Evolutionary conservation across 2,113 vertebrate species (phyloP).

Genomic region (Phalacrocorax pelagicus): DNA sequence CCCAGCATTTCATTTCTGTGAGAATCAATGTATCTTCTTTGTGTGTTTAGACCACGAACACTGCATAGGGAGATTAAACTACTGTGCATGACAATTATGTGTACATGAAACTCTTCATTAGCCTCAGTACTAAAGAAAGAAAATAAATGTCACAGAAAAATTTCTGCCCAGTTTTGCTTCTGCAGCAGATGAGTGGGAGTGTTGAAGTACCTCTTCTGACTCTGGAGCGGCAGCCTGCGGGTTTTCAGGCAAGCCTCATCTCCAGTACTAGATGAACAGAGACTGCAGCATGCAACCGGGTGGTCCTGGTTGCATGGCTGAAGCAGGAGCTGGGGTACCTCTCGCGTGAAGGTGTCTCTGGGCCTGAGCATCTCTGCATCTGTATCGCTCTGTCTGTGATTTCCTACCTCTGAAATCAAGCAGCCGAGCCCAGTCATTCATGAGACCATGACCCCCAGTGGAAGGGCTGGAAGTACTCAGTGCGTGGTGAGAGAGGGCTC

Average conservation of each 20-base stretch:
- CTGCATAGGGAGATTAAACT: background rate
- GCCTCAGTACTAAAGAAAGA: background rate
- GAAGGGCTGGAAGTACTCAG: background rate
- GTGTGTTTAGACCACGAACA: background rate
- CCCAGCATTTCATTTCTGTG: background rate
- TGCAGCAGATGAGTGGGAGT: constrained; percentile 7
- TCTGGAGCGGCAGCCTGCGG: accelerated
- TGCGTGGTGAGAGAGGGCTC: accelerated
- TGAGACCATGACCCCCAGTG: accelerated
- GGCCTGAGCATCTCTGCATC: background rate
- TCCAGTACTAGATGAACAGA: background rate
- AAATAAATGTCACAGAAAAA: constrained; percentile 3
- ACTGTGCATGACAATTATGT: constrained; percentile 9
- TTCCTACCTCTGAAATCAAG: background rate
- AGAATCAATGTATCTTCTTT: background rate
- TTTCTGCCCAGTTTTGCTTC: constrained; percentile 22
- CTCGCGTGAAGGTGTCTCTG: accelerated
- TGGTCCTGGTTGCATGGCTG: background rate
- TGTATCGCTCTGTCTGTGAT: accelerated
- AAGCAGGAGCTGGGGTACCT: background rate
- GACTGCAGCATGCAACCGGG: background rate
- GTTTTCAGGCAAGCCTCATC: background rate
- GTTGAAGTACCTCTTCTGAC: background rate
- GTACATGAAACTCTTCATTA: constrained; percentile 52
- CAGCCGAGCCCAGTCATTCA: background rate